Evolutionary conservation across 2,888 invertebrate genomes (phyloP).

Genomic region (Ochropacha duplaris): DNA sequence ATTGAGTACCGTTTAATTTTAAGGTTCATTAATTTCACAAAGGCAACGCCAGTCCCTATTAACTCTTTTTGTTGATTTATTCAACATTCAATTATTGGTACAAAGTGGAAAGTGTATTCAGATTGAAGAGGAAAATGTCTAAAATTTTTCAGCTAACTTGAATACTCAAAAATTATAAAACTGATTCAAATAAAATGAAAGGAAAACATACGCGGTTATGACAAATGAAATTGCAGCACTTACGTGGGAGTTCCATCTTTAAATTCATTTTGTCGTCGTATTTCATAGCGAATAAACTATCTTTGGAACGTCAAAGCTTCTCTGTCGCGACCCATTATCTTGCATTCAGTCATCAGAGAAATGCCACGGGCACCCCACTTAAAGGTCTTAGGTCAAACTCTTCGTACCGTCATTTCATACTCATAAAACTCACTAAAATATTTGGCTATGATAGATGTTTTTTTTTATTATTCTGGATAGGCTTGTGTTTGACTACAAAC

Average conservation of each 20-base stretch:
- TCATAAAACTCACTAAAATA: too few species aligned
- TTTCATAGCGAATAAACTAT: neutral
- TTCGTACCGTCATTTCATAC: neutral
- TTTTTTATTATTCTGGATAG: too few species aligned
- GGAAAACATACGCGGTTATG: too few species aligned
- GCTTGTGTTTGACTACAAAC: too few species aligned
- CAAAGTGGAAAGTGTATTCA: neutral
- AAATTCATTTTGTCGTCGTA: neutral
- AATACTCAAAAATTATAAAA: too few species aligned
- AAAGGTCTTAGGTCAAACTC: neutral
- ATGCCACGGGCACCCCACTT: neutral
- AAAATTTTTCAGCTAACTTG: too few species aligned
- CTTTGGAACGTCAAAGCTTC: neutral
- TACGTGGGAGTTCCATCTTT: too few species aligned
- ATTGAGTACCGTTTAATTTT: neutral
- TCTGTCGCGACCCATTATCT: neutral
- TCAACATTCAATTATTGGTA: neutral
- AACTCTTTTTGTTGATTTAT: neutral
- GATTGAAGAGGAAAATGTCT: neutral
- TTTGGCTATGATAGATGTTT: too few species aligned
- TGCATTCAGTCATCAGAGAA: neutral
- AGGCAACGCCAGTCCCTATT: neutral
- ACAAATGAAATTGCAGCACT: too few species aligned
- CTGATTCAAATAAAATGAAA: too few species aligned
- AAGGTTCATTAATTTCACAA: neutral